Conservation (phyloP, 2,797 vertebrate genomes). For the Salarias fasciatus region DNA sequence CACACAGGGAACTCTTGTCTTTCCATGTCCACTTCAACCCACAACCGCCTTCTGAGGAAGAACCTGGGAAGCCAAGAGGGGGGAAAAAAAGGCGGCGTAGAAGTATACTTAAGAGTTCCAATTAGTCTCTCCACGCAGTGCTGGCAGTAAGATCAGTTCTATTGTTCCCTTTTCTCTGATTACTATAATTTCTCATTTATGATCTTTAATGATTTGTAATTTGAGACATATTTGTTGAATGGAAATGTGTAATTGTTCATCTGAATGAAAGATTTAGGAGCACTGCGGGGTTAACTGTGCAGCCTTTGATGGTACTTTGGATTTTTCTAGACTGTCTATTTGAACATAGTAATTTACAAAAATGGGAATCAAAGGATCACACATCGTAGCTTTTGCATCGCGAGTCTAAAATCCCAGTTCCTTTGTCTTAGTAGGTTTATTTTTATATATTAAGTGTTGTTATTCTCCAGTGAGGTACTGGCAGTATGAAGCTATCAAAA, state of each 20-base stretch:
- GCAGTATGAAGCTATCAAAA: no score
- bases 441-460: no score
- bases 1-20: constrained; percentile 4
- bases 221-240: constrained; percentile 11
- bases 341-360: background rate
- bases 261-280: background rate
- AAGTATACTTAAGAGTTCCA: constrained; percentile 29
- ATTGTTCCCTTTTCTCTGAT: constrained; percentile 26
- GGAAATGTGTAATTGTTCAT: no score
- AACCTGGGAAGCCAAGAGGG: background rate
- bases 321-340: background rate
- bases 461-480: no score
- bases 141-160: constrained; percentile 28
- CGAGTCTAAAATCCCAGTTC: no score
- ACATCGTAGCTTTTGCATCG: no score
- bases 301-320: background rate
- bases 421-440: no score
- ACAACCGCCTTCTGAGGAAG: background rate
- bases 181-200: constrained; percentile 38
- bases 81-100: constrained; percentile 5
- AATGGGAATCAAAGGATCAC: no score
- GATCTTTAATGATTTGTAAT: constrained; percentile 13
- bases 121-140: constrained; percentile 27
- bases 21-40: constrained; percentile 6
- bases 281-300: background rate